These are phyloP conservation scores for Calephelis virginiensis DNA, from an alignment of 1,140 invertebrate species.

Conservation along the genomic window DNA sequence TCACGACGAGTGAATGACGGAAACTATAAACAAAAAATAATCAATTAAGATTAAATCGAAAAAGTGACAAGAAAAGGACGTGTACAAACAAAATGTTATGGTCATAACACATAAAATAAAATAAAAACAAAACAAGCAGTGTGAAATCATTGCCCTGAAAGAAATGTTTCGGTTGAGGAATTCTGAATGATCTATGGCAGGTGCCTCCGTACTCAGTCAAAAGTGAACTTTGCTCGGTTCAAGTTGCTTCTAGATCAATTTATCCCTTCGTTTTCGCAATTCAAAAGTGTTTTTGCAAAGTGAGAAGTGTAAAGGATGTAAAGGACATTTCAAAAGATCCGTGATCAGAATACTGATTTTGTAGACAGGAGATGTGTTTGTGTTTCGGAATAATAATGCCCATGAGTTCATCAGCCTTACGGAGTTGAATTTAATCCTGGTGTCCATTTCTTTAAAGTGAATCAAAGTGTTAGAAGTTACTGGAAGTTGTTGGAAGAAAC, in stretches of 20 bases:
- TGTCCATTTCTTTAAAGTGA: constrained; percentile 1
- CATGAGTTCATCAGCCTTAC: constrained; percentile 62
- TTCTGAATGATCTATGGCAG: constrained; percentile 38
- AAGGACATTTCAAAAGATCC: constrained; percentile 24
- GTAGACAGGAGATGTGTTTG: constrained; percentile 49
- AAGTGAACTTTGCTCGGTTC: constrained; percentile 36
- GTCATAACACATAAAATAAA: constrained; percentile 33
- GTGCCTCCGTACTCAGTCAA: constrained; percentile 33
- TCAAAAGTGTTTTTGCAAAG: too few species aligned
- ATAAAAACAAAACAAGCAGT: constrained; percentile 20
- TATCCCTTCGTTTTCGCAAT: neutral
- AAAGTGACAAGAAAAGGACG: neutral
- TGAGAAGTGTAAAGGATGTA: neutral
- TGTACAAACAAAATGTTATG: neutral
- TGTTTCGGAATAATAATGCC: constrained; percentile 66
- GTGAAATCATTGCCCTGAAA: constrained; percentile 49
- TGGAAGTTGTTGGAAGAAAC: constrained; percentile 3
- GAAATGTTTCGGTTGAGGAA: constrained; percentile 67
- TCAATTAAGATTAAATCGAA: too few species aligned
- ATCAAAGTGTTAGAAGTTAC: neutral
- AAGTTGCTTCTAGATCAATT: constrained; percentile 11
- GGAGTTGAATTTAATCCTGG: constrained; percentile 24
- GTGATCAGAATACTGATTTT: constrained; percentile 62
- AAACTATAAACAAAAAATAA: too few species aligned
- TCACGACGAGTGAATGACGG: too few species aligned